Evolutionary conservation across 2,888 invertebrate genomes (phyloP).

Genomic region (Junonia oenone): DNA sequence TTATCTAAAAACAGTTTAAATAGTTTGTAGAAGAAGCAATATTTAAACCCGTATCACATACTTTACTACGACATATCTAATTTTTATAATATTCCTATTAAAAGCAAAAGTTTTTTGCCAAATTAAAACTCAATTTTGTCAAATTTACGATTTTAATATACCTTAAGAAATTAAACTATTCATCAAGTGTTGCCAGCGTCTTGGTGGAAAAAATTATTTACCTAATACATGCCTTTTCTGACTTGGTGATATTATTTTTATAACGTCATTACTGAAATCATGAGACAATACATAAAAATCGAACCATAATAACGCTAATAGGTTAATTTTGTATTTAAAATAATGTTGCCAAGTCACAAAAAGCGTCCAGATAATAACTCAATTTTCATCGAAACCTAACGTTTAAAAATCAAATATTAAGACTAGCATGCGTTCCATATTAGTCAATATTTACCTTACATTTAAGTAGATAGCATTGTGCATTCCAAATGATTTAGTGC

Average conservation of each 20-base stretch:
- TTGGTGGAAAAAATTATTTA: slow-evolving; percentile 15
- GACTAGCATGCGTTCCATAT: slow-evolving; percentile 28
- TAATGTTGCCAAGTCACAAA: slow-evolving; percentile 25
- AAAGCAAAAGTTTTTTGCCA: slow-evolving; percentile 45
- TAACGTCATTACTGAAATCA: slow-evolving; percentile 25
- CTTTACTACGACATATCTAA: slow-evolving; percentile 71
- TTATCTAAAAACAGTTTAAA: slow-evolving; percentile 49
- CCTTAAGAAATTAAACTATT: slow-evolving; percentile 17
- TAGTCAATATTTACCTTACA: slow-evolving; percentile 48
- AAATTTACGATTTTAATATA: slow-evolving; percentile 35
- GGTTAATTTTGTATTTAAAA: neutral
- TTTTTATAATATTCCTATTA: slow-evolving; percentile 62
- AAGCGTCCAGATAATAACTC: neutral
- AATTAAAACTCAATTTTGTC: slow-evolving; percentile 46
- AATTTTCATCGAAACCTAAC: neutral
- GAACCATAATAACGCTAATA: neutral
- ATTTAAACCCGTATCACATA: slow-evolving; percentile 58
- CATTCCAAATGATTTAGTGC: slow-evolving; percentile 75
- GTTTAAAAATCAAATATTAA: neutral
- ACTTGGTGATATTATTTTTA: slow-evolving; percentile 18
- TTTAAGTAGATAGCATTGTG: slow-evolving; percentile 62
- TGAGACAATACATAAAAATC: neutral
- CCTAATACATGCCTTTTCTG: slow-evolving; percentile 9
- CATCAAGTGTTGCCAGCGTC: slow-evolving; percentile 10
- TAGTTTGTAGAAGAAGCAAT: slow-evolving; percentile 68